phyloP scores from a whole-genome alignment of 1,140 invertebrate species.

The Atta texana region DNA sequence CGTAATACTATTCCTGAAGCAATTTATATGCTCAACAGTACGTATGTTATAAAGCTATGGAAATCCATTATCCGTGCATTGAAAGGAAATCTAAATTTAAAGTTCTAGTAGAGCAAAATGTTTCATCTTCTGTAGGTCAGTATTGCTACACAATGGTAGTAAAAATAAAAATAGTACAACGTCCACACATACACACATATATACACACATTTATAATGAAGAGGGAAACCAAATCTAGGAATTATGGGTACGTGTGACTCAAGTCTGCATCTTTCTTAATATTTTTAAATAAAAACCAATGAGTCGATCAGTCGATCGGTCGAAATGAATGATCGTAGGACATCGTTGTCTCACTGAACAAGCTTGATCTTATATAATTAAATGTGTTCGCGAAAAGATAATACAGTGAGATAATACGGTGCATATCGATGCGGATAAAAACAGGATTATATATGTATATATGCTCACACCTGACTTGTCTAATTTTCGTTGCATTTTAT shows the following conservation, averaged over 20 bases:
- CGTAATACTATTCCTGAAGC: conserved; percentile 51
- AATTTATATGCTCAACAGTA: not conserved
- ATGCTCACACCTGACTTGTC: not conserved
- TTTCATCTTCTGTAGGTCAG: not conserved
- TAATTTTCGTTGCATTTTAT: not conserved
- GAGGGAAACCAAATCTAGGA: conserved; percentile 29
- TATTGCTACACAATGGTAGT: not conserved
- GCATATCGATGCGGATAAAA: conserved; percentile 68
- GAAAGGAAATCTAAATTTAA: not conserved
- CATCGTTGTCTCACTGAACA: conserved; percentile 49
- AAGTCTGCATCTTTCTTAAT: conserved; percentile 59
- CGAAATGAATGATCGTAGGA: conserved; percentile 63
- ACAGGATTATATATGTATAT: conserved; percentile 41
- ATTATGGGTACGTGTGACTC: conserved; percentile 59
- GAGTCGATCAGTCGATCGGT: conserved; percentile 69
- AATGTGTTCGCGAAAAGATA: conserved; percentile 57
- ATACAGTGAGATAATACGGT: conserved; percentile 63
- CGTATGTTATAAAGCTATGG: not conserved
- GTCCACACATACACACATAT: not conserved
- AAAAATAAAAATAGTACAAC: conserved; percentile 54
- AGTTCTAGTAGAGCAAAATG: not conserved
- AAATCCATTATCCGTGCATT: not conserved
- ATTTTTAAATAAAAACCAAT: conserved; percentile 25
- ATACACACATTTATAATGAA: conserved; percentile 44
- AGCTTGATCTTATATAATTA: conserved; percentile 60